Conservation (phyloP, 2,113 vertebrate genomes). For the Pandion haliaetus region DNA sequence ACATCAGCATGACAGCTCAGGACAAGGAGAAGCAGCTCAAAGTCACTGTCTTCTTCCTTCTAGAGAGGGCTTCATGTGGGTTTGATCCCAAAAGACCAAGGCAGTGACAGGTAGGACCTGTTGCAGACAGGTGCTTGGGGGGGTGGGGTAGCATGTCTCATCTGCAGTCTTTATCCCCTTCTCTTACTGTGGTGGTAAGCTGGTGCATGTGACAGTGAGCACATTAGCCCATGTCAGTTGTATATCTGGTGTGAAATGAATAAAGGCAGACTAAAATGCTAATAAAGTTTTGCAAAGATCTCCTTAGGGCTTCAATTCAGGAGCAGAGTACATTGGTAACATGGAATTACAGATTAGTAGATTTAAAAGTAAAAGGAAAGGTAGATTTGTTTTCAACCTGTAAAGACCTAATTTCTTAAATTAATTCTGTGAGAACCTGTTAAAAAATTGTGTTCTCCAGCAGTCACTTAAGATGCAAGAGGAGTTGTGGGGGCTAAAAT, state of each 20-base stretch:
- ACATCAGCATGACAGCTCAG: not conserved
- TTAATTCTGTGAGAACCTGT: not conserved
- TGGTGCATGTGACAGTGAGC: rapidly evolving
- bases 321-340: not conserved
- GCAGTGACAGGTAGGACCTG: not conserved
- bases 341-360: not conserved
- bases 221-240: rapidly evolving
- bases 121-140: not conserved
- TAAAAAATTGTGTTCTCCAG: not conserved
- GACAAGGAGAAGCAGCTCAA: not conserved
- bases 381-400: not conserved
- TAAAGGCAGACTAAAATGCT: not conserved
- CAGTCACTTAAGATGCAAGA: not conserved
- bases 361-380: not conserved
- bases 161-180: not conserved
- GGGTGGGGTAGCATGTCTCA: rapidly evolving
- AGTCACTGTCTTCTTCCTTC: not conserved
- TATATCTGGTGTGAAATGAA: not conserved
- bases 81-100: not conserved
- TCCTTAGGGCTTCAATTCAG: not conserved
- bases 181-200: not conserved
- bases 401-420: not conserved
- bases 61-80: not conserved
- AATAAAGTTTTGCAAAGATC: not conserved
- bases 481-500: not conserved